Conservation (phyloP, 2,888 invertebrate genomes). For the Drosophila sordidula region DNA sequence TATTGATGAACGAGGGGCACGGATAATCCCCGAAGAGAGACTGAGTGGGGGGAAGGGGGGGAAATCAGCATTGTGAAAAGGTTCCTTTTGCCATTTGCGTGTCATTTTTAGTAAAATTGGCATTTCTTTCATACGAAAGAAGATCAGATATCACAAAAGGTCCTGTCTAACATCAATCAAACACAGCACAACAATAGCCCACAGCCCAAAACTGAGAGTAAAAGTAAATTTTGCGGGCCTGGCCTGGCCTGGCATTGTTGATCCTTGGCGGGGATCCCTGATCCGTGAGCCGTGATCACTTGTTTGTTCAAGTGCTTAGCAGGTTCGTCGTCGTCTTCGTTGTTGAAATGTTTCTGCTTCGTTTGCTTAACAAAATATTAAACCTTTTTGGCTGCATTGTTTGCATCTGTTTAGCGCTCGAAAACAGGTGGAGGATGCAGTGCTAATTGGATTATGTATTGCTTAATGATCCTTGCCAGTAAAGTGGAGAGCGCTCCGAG, state of each 20-base stretch:
- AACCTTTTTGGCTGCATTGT: constrained; percentile 57
- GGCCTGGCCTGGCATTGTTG: constrained; percentile 31
- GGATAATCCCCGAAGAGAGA: constrained; percentile 43
- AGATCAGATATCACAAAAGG: constrained; percentile 60
- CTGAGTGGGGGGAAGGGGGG: background rate
- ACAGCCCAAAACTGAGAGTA: constrained; percentile 53
- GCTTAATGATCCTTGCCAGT: constrained; percentile 70
- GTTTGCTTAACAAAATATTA: constrained; percentile 72
- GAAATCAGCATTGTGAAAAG: constrained; percentile 25
- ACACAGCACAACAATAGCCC: constrained; percentile 36
- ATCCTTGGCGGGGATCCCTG: constrained; percentile 55
- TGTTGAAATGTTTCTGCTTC: constrained; percentile 69
- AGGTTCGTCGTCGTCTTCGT: constrained; percentile 44
- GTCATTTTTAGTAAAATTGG: constrained; percentile 75
- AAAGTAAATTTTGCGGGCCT: constrained; percentile 43
- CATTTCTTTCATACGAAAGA: constrained; percentile 58
- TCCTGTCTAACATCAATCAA: constrained; percentile 65
- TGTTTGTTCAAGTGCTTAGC: constrained; percentile 77
- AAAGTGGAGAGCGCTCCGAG: constrained; percentile 20
- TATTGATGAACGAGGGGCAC: constrained; percentile 60
- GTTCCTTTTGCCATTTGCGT: constrained; percentile 63
- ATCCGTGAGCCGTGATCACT: constrained; percentile 65
- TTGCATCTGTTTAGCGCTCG: constrained; percentile 62
- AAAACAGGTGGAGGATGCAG: constrained; percentile 67
- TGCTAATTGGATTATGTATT: constrained; percentile 78